These are phyloP conservation scores for Pristionchus japonicus DNA, from an alignment of 2,888 invertebrate species.

Conservation along the genomic window DNA sequence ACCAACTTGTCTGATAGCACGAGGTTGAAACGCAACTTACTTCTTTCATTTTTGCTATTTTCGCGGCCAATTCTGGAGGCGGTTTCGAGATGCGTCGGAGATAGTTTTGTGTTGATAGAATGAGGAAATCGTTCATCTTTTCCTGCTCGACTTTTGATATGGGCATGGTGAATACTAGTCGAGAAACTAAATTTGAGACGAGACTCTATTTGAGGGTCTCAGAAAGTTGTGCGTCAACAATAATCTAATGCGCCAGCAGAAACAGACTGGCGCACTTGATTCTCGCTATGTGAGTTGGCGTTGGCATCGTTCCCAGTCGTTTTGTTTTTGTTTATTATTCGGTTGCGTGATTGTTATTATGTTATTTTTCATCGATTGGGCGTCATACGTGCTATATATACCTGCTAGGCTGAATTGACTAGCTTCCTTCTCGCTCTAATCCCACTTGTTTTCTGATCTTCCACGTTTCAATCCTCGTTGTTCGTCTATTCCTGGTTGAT, in stretches of 20 bases:
- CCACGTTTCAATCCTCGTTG: too few relatives aligned
- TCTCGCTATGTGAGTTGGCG: conserved; percentile 42
- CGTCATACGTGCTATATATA: too few relatives aligned
- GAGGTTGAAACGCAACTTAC: conserved; percentile 5
- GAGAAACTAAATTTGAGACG: neutral
- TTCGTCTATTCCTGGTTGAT: too few relatives aligned
- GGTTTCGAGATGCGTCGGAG: conserved; percentile 29
- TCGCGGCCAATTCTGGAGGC: neutral
- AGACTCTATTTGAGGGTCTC: neutral
- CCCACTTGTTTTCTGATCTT: too few relatives aligned
- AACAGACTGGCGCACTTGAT: neutral
- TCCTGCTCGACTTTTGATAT: too few relatives aligned
- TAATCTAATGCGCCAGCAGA: neutral
- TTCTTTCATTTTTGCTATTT: neutral
- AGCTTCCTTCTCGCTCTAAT: too few relatives aligned
- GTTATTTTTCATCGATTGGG: neutral
- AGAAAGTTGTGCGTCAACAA: neutral
- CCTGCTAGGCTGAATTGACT: too few relatives aligned
- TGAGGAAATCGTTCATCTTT: neutral
- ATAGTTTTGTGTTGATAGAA: neutral
- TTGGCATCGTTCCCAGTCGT: neutral
- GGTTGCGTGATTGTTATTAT: neutral
- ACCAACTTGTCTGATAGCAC: neutral
- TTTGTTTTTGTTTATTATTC: neutral
- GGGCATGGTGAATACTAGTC: neutral